phyloP scores from a whole-genome alignment of 2,113 vertebrate species.

The Protobothrops flavoviridis region DNA sequence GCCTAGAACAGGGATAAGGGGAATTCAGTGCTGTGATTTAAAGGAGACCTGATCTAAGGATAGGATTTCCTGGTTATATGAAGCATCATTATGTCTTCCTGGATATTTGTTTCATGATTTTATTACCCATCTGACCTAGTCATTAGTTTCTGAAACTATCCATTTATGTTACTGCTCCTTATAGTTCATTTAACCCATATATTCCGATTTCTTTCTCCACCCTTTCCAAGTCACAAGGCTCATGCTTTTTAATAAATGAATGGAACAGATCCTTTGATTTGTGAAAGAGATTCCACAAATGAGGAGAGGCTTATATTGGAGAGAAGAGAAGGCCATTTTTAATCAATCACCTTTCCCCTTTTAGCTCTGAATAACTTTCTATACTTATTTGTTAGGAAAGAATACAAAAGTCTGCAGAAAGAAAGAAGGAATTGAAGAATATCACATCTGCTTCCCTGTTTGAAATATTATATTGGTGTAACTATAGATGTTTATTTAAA shows the following conservation, averaged over 20 bases:
- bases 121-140: background rate
- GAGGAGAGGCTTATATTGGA: background rate
- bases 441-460: background rate
- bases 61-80: constrained; percentile 44
- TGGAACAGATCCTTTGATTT: background rate
- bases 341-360: background rate
- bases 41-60: constrained; percentile 44
- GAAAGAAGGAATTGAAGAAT: background rate
- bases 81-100: constrained; percentile 33
- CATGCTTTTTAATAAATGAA: background rate
- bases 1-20: constrained; percentile 25
- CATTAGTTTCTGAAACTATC: constrained; percentile 19
- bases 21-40: constrained; percentile 41
- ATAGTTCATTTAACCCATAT: constrained; percentile 15
- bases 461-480: background rate
- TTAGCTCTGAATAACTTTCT: background rate
- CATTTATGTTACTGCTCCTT: constrained; percentile 31
- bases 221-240: background rate
- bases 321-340: too few relatives aligned
- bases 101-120: constrained; percentile 34
- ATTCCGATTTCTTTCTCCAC: background rate
- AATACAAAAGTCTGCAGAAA: background rate
- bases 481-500: background rate
- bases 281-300: background rate
- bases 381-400: background rate